Conservation (phyloP, 2,113 vertebrate genomes). For the Mionectes macconnelli region DNA sequence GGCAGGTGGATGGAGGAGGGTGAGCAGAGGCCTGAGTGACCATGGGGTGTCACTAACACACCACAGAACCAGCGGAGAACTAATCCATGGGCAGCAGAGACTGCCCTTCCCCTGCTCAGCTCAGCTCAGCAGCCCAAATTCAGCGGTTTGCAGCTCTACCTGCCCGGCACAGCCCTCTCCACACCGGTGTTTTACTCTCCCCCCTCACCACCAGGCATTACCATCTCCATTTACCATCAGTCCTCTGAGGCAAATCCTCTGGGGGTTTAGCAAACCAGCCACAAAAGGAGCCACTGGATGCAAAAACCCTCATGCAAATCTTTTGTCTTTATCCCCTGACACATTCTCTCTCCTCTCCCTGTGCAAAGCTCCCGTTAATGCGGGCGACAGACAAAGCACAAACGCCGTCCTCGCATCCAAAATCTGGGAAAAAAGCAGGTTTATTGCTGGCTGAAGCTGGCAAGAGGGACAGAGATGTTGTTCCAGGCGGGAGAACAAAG, state of each 20-base stretch:
- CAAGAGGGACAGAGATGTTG: background rate
- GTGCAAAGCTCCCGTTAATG: background rate
- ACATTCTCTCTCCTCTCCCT: background rate
- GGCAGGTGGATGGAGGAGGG: background rate
- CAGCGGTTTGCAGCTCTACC: fast-evolving
- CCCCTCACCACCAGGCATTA: fast-evolving
- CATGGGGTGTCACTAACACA: conserved; percentile 46
- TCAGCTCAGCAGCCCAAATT: fast-evolving
- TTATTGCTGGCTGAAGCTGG: background rate
- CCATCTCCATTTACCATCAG: fast-evolving
- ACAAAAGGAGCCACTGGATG: background rate
- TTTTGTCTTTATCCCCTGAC: background rate
- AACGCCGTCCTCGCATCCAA: background rate
- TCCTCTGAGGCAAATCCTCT: background rate
- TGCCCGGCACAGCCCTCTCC: fast-evolving
- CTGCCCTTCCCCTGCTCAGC: background rate
- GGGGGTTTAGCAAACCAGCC: background rate
- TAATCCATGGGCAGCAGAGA: fast-evolving
- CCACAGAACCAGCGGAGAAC: background rate
- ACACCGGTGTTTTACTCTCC: fast-evolving
- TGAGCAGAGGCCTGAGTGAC: background rate
- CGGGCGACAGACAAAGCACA: background rate
- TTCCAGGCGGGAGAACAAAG: conserved; percentile 20
- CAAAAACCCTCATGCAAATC: background rate
- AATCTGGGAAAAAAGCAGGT: background rate